Percentiles rank a stretch among this genome's conserved stretches.
Conservation (phyloP, 2,797 vertebrate species). For the Sebastes nivosus region DNA sequence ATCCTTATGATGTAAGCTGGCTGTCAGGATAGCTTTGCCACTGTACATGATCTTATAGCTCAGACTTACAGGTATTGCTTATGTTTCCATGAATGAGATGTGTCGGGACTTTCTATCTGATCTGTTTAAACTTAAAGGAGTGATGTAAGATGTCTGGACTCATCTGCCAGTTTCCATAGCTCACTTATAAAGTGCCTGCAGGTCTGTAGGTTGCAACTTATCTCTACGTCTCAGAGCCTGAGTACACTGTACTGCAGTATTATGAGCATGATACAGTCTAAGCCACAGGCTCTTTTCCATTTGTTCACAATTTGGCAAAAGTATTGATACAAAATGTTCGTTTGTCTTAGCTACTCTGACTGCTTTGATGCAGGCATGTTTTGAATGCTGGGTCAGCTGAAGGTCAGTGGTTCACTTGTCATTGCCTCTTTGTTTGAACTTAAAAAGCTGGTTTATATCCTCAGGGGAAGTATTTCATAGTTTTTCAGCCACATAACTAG, state of each 20-base stretch:
- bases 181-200: slow-evolving; percentile 12
- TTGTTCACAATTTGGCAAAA: background rate
- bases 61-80: slow-evolving; percentile 9
- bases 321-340: slow-evolving; percentile 3
- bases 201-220: slow-evolving; percentile 1
- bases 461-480: slow-evolving; percentile 4
- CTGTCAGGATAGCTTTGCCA: slow-evolving; percentile 17
- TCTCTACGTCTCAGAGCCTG: background rate
- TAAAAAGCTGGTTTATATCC: slow-evolving; percentile 19
- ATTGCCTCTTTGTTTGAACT: slow-evolving; percentile 21
- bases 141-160: slow-evolving; percentile 37
- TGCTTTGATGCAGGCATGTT: slow-evolving; percentile 25
- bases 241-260: background rate
- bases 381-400: slow-evolving; percentile 37
- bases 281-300: background rate
- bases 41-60: slow-evolving; percentile 16
- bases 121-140: slow-evolving; percentile 9
- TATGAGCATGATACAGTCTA: background rate
- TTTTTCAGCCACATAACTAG: slow-evolving; percentile 7
- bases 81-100: slow-evolving; percentile 36
- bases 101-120: slow-evolving; percentile 1
- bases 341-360: slow-evolving; percentile 13
- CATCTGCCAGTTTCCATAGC: slow-evolving; percentile 43
- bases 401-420: slow-evolving; percentile 26
- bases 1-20: slow-evolving; percentile 34